These are phyloP conservation scores for Parthenolecanium corni DNA, from an alignment of 2,888 invertebrate species.

Conservation along the genomic window DNA sequence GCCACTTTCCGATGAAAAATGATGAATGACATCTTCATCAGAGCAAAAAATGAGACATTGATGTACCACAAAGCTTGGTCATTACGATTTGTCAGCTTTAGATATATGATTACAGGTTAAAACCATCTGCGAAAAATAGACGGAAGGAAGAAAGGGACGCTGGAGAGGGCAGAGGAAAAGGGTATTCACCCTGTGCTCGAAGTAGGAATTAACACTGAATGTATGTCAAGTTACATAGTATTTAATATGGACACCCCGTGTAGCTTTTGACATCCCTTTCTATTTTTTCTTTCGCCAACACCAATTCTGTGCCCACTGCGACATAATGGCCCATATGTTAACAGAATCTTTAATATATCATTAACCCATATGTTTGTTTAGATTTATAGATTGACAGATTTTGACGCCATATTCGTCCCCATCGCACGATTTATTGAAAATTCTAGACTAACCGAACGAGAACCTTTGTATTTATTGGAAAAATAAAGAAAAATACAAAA, in stretches of 20 bases:
- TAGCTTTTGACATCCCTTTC: constrained; percentile 24
- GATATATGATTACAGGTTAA: constrained; percentile 14
- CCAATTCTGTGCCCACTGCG: constrained; percentile 24
- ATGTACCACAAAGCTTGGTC: too few species aligned
- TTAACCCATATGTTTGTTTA: constrained; percentile 29
- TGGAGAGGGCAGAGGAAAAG: neutral
- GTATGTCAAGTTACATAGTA: constrained; percentile 29
- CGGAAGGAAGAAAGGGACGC: neutral
- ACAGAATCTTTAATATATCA: constrained; percentile 30
- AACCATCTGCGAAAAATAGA: constrained; percentile 14
- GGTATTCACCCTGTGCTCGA: constrained; percentile 8
- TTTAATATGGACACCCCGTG: constrained; percentile 29
- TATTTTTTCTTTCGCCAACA: constrained; percentile 4
- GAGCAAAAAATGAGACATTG: too few species aligned
- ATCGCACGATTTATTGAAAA: too few species aligned
- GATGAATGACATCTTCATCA: too few species aligned
- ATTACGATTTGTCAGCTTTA: too few species aligned
- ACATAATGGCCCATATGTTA: constrained; percentile 30
- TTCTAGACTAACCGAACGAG: too few species aligned
- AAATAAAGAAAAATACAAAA: too few species aligned
- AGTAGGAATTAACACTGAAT: constrained; percentile 6
- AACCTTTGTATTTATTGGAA: too few species aligned
- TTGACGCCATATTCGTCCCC: constrained; percentile 7
- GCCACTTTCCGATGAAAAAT: too few species aligned
- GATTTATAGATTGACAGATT: constrained; percentile 29